Evolutionary conservation across 2,113 vertebrate genomes (phyloP).

Genomic region (Cyprinodon tularosa): DNA sequence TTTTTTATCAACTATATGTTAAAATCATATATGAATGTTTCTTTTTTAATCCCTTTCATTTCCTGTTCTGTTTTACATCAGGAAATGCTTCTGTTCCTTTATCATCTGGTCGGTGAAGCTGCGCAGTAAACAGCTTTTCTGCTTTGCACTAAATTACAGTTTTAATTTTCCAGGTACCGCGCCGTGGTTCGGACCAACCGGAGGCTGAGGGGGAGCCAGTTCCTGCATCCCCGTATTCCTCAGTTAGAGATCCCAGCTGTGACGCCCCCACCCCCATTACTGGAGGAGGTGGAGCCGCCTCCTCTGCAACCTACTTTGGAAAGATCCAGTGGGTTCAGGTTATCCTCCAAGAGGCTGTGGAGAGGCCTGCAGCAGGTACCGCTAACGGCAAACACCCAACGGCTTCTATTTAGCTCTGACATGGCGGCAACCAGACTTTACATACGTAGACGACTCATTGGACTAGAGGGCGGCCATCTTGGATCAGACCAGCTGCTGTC

Average conservation of each 20-base stretch:
- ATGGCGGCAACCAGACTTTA: neutral
- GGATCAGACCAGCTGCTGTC: too few species aligned
- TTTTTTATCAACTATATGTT: too few species aligned
- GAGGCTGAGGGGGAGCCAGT: slow-evolving; percentile 9
- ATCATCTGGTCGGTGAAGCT: too few species aligned
- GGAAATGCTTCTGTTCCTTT: too few species aligned
- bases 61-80: too few species aligned
- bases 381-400: too few species aligned
- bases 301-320: slow-evolving; percentile 11
- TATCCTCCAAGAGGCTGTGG: slow-evolving; percentile 55
- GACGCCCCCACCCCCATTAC: neutral
- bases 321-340: slow-evolving; percentile 6
- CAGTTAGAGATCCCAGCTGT: neutral
- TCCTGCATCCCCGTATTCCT: neutral
- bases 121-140: neutral
- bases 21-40: too few species aligned
- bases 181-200: slow-evolving; percentile 46
- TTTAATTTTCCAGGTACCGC: slow-evolving; percentile 51
- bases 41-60: too few species aligned
- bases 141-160: neutral
- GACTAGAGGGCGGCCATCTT: too few species aligned
- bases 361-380: slow-evolving; percentile 67
- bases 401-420: too few species aligned
- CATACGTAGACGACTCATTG: too few species aligned
- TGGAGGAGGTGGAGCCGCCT: neutral